Percentiles rank a stretch among this genome's conserved stretches.
Conservation (phyloP, 2,888 invertebrate genomes). For the Andrena praecox region DNA sequence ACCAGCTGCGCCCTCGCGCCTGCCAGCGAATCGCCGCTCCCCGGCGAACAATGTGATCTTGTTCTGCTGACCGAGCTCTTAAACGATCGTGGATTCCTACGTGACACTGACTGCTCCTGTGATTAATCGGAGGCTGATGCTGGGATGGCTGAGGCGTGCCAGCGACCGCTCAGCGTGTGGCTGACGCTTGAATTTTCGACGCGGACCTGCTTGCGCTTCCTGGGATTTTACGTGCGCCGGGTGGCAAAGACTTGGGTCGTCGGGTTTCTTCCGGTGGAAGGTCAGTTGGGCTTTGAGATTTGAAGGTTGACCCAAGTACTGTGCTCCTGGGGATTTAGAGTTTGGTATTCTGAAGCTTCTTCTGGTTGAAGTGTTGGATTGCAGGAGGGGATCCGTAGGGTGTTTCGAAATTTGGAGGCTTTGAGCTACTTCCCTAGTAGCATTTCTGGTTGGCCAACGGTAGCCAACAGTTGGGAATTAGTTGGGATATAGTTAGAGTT, state of each 20-base stretch:
- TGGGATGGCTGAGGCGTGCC: background rate
- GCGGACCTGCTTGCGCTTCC: background rate
- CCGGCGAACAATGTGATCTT: constrained; percentile 34
- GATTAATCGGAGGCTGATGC: constrained; percentile 14
- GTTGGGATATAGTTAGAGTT: too few relatives aligned
- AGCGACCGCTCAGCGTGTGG: background rate
- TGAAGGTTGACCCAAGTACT: too few relatives aligned
- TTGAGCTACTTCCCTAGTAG: too few relatives aligned
- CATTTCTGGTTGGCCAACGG: too few relatives aligned
- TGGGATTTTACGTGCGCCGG: background rate
- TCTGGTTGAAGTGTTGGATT: too few relatives aligned
- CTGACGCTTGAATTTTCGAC: background rate
- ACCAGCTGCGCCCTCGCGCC: background rate
- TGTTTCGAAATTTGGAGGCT: too few relatives aligned
- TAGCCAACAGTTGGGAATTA: too few relatives aligned
- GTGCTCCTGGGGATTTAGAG: too few relatives aligned
- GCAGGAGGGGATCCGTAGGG: too few relatives aligned
- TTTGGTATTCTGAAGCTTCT: too few relatives aligned
- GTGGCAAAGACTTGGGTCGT: background rate
- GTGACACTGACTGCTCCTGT: constrained; percentile 28
- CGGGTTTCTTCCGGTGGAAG: too few relatives aligned
- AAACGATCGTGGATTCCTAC: constrained; percentile 12
- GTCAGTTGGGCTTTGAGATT: too few relatives aligned
- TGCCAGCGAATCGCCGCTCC: background rate
- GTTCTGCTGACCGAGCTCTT: background rate